phyloP scores from a whole-genome alignment of 1,140 invertebrate species.

The Melanaphis sacchari region DNA sequence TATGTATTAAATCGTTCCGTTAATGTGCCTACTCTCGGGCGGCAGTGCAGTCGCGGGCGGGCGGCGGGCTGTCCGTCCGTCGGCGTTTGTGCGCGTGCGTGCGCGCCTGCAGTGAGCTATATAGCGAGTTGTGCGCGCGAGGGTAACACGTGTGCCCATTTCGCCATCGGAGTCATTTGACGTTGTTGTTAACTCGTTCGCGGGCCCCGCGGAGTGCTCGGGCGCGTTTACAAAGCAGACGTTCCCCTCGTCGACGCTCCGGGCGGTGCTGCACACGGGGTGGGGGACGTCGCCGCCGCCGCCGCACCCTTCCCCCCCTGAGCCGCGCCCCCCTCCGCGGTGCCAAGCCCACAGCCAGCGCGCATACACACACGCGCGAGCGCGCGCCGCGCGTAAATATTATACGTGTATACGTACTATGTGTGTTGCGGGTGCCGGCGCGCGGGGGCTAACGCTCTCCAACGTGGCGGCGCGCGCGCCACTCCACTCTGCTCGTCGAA shows the following conservation, averaged over 20 bases:
- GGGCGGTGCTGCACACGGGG: neutral
- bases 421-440: neutral
- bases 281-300: slow-evolving; percentile 47
- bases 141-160: slow-evolving; percentile 56
- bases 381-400: neutral
- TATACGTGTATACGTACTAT: neutral
- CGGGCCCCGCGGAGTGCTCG: slow-evolving; percentile 39
- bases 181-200: slow-evolving; percentile 49
- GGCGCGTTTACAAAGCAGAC: slow-evolving; percentile 44
- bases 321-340: neutral
- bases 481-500: slow-evolving; percentile 9
- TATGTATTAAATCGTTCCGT: slow-evolving; percentile 34
- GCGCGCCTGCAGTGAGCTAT: neutral
- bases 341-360: slow-evolving; percentile 35
- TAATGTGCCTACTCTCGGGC: slow-evolving; percentile 37
- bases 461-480: slow-evolving; percentile 52
- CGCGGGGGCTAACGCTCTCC: slow-evolving; percentile 54
- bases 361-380: neutral
- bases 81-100: neutral
- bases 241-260: slow-evolving; percentile 36
- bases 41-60: slow-evolving; percentile 12
- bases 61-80: neutral
- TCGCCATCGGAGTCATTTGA: slow-evolving; percentile 52
- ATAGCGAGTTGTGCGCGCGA: slow-evolving; percentile 18
- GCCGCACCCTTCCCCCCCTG: slow-evolving; percentile 53